Conservation (phyloP, 2,113 vertebrate genomes). For the Apistogramma diplotaenia region DNA sequence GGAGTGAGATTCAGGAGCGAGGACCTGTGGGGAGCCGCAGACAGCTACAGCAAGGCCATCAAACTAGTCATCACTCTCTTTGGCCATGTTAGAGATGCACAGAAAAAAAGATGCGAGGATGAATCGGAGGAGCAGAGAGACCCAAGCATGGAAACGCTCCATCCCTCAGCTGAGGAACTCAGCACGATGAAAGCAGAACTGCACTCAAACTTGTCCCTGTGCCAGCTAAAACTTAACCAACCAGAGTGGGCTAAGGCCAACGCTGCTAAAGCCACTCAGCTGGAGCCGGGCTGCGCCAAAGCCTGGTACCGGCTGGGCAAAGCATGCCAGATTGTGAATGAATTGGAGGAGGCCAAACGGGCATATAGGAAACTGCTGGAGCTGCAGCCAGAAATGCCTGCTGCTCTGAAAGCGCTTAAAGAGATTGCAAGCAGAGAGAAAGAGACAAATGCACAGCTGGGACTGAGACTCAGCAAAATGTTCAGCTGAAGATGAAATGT, state of each 20-base stretch:
- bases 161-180: constrained; percentile 62
- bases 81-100: neutral
- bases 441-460: constrained; percentile 77
- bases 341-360: constrained; percentile 79
- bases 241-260: constrained; percentile 76
- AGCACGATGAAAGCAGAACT: constrained; percentile 75
- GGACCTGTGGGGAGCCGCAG: constrained; percentile 80
- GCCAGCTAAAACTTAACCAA: constrained; percentile 84
- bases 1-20: constrained; percentile 80
- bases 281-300: constrained; percentile 80
- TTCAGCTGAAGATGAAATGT: constrained; percentile 60
- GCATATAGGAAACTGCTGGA: constrained; percentile 81
- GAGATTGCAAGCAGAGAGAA: constrained; percentile 76
- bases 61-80: constrained; percentile 79
- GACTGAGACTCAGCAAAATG: constrained; percentile 86
- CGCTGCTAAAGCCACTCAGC: constrained; percentile 79
- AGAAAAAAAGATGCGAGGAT: neutral
- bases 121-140: constrained; percentile 24
- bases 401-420: constrained; percentile 81
- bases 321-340: constrained; percentile 81
- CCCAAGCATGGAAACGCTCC: neutral
- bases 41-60: constrained; percentile 82
- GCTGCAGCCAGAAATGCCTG: constrained; percentile 80
- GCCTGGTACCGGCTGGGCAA: constrained; percentile 86
- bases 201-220: constrained; percentile 86